A percentile compares a stretch with the other conserved stretches of the same genome.
phyloP scores from a whole-genome alignment of 2,113 vertebrate genomes.

The Hoplias malabaricus region DNA sequence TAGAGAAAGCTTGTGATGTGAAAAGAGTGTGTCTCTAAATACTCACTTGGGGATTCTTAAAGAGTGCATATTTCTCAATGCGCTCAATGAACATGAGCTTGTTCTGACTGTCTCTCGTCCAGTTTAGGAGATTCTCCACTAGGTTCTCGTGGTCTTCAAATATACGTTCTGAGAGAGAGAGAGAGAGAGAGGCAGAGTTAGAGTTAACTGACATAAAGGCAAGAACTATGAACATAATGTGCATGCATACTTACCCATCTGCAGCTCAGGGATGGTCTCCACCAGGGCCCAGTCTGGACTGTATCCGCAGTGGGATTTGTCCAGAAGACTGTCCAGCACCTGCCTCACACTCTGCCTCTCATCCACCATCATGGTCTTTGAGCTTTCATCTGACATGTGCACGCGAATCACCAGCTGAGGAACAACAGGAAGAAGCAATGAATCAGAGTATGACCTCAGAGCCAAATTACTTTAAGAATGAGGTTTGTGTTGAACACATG shows the following conservation, averaged over 20 bases:
- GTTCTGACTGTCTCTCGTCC: conserved; percentile 98
- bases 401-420: conserved; percentile 92
- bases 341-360: conserved; percentile 96
- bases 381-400: conserved; percentile 98
- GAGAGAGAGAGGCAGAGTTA: conserved; percentile 23
- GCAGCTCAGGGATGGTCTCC: conserved; percentile 92
- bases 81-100: conserved; percentile 97
- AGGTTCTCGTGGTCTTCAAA: conserved; percentile 99
- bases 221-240: too few species aligned
- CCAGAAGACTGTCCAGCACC: conserved; percentile 94
- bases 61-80: conserved; percentile 97
- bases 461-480: background rate
- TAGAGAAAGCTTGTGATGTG: background rate
- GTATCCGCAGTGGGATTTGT: conserved; percentile 96
- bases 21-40: background rate
- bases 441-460: background rate
- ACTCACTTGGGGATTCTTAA: conserved; percentile 95
- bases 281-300: conserved; percentile 96
- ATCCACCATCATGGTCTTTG: conserved; percentile 99
- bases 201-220: too few species aligned
- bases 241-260: conserved; percentile 85
- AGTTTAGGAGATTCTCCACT: conserved; percentile 97
- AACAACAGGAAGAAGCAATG: background rate
- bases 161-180: conserved; percentile 87
- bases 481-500: background rate